These are phyloP conservation scores for Volucella inflata DNA, from an alignment of 2,888 invertebrate genomes.

Conservation along the genomic window DNA sequence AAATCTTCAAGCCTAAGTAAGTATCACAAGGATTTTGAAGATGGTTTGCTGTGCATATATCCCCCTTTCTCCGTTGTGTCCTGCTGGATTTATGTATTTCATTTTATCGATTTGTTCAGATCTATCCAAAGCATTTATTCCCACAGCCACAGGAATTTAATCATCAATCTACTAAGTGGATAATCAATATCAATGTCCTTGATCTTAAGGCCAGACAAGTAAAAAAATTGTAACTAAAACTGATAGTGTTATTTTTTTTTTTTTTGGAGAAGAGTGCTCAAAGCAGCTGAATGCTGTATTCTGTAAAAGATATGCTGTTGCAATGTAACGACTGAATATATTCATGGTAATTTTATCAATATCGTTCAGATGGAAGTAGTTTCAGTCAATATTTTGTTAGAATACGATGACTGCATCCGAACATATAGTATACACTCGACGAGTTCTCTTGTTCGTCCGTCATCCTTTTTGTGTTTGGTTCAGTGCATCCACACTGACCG, in stretches of 20 bases:
- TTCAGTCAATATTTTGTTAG: conserved; percentile 36
- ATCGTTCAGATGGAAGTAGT: conserved; percentile 19
- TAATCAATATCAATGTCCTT: conserved; percentile 56
- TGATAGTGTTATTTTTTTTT: conserved; percentile 23
- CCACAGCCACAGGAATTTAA: conserved; percentile 52
- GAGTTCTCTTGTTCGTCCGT: background rate
- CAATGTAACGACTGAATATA: conserved; percentile 2
- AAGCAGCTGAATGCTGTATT: conserved; percentile 9
- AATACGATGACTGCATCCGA: background rate
- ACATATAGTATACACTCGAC: background rate
- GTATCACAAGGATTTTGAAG: conserved; percentile 15
- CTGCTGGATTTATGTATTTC: conserved; percentile 36
- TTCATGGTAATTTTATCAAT: conserved; percentile 56
- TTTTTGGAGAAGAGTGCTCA: background rate
- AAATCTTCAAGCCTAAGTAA: conserved; percentile 7
- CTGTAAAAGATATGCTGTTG: background rate
- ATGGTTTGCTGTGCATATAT: background rate
- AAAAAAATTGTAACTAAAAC: background rate
- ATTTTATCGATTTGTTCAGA: conserved; percentile 65
- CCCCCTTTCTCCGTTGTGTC: background rate
- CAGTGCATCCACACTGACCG: conserved; percentile 32
- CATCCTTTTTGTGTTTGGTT: background rate
- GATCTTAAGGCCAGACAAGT: conserved; percentile 6
- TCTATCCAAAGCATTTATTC: conserved; percentile 57
- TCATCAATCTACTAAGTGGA: conserved; percentile 57